phyloP scores from a whole-genome alignment of 2,797 vertebrate genomes.

The Tarsius wallacei region DNA sequence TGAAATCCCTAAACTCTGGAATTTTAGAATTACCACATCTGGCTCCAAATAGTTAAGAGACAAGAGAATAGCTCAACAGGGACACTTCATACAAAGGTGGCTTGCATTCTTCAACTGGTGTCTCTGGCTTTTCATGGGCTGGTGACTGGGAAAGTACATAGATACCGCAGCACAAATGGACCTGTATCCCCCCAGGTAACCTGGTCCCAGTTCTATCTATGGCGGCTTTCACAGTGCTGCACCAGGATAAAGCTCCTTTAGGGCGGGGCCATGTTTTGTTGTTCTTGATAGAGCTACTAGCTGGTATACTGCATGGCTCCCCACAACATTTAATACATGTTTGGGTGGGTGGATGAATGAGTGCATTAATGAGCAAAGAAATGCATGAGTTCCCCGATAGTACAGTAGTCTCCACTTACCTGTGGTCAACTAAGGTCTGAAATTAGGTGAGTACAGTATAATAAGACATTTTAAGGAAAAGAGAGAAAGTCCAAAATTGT shows the following conservation, averaged over 20 bases:
- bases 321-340: background rate
- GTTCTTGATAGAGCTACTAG: background rate
- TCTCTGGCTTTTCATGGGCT: background rate
- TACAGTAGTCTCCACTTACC: background rate
- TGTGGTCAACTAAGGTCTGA: background rate
- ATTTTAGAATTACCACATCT: background rate
- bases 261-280: background rate
- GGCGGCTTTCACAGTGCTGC: background rate
- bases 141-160: background rate
- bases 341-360: too few relatives aligned
- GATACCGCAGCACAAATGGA: background rate
- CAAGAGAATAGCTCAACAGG: background rate
- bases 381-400: background rate
- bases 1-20: conserved; percentile 7
- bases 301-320: background rate
- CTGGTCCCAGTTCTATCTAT: background rate
- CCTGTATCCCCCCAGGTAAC: background rate
- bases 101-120: background rate
- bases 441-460: background rate
- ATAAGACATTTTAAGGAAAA: background rate
- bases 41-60: background rate
- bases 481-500: background rate
- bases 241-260: background rate
- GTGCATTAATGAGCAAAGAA: background rate
- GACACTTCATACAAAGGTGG: background rate